Evolutionary conservation across 2,888 invertebrate species (phyloP).

Genomic region (Plebejus anna): DNA sequence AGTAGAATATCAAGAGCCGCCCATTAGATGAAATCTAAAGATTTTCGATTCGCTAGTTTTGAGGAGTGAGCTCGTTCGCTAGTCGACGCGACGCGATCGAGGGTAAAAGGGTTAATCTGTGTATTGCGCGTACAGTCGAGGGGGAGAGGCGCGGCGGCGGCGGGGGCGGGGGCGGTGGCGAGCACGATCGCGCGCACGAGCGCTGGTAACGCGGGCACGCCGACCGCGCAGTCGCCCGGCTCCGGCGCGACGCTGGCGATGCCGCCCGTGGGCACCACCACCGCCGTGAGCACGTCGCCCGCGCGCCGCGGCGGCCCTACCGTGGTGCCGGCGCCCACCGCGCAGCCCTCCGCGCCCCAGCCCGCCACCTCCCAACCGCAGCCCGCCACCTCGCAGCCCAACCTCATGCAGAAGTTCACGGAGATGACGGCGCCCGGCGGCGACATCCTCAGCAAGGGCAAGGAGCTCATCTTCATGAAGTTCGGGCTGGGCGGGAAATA

Average conservation of each 20-base stretch:
- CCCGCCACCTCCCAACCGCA: slow-evolving; percentile 51
- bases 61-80: slow-evolving; percentile 1
- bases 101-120: slow-evolving; percentile 14
- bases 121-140: slow-evolving; percentile 60
- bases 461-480: slow-evolving; percentile 96
- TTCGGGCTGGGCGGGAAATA: slow-evolving; percentile 92
- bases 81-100: background rate
- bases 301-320: slow-evolving; percentile 72
- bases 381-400: slow-evolving; percentile 79
- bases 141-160: slow-evolving; percentile 76
- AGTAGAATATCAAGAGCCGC: slow-evolving; percentile 5
- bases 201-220: slow-evolving; percentile 78
- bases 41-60: slow-evolving; percentile 15
- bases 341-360: slow-evolving; percentile 48
- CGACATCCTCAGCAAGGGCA: slow-evolving; percentile 94
- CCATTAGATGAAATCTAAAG: background rate
- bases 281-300: slow-evolving; percentile 52
- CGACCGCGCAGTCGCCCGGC: slow-evolving; percentile 59
- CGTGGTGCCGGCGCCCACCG: slow-evolving; percentile 70
- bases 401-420: slow-evolving; percentile 93
- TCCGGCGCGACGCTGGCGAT: slow-evolving; percentile 41
- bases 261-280: slow-evolving; percentile 46
- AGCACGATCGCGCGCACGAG: slow-evolving; percentile 82
- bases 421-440: slow-evolving; percentile 94
- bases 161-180: slow-evolving; percentile 60